Percentiles rank a stretch among this genome's conserved stretches.
Evolutionary conservation across 1,140 invertebrate genomes (phyloP).

Genomic region (Protaetia brevitarsis): DNA sequence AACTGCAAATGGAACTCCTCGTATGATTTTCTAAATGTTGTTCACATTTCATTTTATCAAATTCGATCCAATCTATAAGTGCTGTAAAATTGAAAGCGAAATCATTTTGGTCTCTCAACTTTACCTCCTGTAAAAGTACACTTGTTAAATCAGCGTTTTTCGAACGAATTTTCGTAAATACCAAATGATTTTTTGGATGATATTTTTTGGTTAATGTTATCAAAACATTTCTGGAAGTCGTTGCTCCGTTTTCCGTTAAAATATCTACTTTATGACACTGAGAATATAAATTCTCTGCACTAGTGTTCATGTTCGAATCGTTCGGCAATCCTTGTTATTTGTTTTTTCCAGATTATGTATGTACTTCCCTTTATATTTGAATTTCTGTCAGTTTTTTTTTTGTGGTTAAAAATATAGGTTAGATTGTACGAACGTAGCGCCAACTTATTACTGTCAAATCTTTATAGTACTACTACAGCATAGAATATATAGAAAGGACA

Average conservation of each 20-base stretch:
- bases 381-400: too few species aligned
- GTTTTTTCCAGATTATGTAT: too few species aligned
- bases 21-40: slow-evolving; percentile 28
- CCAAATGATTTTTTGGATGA: background rate
- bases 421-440: too few species aligned
- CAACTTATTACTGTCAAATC: too few species aligned
- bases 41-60: slow-evolving; percentile 26
- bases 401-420: too few species aligned
- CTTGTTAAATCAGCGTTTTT: background rate
- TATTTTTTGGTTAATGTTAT: background rate
- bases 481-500: too few species aligned
- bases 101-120: slow-evolving; percentile 25
- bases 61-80: slow-evolving; percentile 24
- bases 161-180: background rate
- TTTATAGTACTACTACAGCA: too few species aligned
- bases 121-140: slow-evolving; percentile 24
- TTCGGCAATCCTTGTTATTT: too few species aligned
- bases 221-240: background rate
- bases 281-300: background rate
- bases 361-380: too few species aligned
- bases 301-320: too few species aligned
- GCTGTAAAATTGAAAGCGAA: slow-evolving; percentile 29
- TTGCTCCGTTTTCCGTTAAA: background rate
- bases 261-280: background rate
- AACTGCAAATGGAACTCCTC: slow-evolving; percentile 28